These are phyloP conservation scores for Drosophila anomalata DNA, from an alignment of 2,888 invertebrate genomes.

Conservation along the genomic window DNA sequence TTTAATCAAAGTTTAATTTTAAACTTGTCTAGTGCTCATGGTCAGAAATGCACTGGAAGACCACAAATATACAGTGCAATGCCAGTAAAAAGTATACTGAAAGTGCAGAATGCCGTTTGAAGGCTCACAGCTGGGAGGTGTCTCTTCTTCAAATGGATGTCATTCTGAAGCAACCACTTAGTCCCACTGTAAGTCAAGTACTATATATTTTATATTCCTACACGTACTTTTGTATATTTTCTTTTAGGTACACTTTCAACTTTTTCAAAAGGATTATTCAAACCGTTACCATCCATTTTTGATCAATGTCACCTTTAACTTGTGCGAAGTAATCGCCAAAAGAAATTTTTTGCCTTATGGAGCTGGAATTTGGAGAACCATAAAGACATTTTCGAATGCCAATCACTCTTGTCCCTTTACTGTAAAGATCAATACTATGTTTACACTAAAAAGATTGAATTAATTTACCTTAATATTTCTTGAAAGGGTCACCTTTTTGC, in stretches of 20 bases:
- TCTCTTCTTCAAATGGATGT: not conserved
- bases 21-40: not conserved
- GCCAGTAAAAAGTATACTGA: not conserved
- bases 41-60: not conserved
- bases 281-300: constrained; percentile 1
- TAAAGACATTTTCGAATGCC: not conserved
- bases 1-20: not conserved
- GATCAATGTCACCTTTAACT: not conserved
- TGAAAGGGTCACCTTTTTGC: not conserved
- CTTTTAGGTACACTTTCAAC: not conserved
- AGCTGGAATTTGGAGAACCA: not conserved
- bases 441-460: too few relatives aligned
- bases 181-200: not conserved
- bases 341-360: not conserved
- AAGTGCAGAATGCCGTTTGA: not conserved
- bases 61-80: not conserved
- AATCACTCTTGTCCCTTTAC: not conserved
- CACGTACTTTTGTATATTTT: not conserved
- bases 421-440: not conserved
- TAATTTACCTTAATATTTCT: too few relatives aligned
- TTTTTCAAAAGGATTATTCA: constrained; percentile 1
- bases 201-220: not conserved
- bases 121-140: not conserved
- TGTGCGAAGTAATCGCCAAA: not conserved
- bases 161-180: not conserved